These are phyloP conservation scores for Stenichneumon culpator DNA, from an alignment of 2,888 invertebrate genomes.

Conservation along the genomic window DNA sequence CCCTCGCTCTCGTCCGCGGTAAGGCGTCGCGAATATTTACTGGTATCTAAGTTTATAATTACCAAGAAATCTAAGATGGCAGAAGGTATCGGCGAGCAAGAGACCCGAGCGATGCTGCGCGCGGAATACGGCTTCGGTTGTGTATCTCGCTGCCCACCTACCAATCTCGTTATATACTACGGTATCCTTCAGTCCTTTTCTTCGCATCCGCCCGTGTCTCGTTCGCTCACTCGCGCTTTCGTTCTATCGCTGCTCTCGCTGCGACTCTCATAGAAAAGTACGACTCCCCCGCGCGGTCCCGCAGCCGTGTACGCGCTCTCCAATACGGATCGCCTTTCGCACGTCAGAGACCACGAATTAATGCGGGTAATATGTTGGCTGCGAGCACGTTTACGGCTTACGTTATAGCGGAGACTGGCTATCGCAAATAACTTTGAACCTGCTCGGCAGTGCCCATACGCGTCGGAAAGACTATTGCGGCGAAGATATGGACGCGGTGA, in stretches of 20 bases:
- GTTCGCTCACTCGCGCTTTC: slow-evolving; percentile 65
- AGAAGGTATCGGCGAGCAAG: slow-evolving; percentile 74
- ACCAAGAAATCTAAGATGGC: slow-evolving; percentile 78
- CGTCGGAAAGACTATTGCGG: slow-evolving; percentile 24
- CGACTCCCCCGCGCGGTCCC: slow-evolving; percentile 24
- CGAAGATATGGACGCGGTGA: slow-evolving; percentile 41
- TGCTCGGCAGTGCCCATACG: slow-evolving; percentile 63
- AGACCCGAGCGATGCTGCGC: slow-evolving; percentile 23
- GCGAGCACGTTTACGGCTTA: slow-evolving; percentile 82
- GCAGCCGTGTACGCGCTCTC: slow-evolving; percentile 67
- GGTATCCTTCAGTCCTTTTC: slow-evolving; percentile 72
- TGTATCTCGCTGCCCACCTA: slow-evolving; percentile 62
- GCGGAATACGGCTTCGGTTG: not conserved
- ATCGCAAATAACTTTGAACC: slow-evolving; percentile 79
- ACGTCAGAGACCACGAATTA: slow-evolving; percentile 81
- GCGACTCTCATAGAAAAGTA: slow-evolving; percentile 47
- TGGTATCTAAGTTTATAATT: slow-evolving; percentile 83
- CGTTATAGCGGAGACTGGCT: slow-evolving; percentile 65
- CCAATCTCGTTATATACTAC: slow-evolving; percentile 79
- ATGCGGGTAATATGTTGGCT: slow-evolving; percentile 83
- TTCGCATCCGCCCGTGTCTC: slow-evolving; percentile 56
- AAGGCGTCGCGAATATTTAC: slow-evolving; percentile 79
- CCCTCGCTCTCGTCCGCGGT: slow-evolving; percentile 48
- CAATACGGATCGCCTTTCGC: slow-evolving; percentile 81
- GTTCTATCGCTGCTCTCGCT: slow-evolving; percentile 50